Base-by-base conservation (phyloP, 2,888 invertebrate genomes). In the Polymixis lichenea region DNA sequence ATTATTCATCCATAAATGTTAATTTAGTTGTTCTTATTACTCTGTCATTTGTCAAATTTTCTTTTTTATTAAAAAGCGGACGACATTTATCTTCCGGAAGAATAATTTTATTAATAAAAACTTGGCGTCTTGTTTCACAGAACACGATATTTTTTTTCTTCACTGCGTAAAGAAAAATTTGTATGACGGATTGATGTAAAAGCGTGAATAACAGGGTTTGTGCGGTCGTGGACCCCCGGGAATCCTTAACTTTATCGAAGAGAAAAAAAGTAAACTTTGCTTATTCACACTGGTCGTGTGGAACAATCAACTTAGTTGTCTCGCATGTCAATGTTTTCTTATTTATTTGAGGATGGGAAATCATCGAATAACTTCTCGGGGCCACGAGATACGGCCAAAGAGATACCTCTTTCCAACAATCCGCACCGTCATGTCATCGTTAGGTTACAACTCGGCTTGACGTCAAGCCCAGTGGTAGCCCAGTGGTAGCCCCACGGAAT, bases 91-190 rank as follows among this genome's bases (percentile, higher is more conserved):
- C 15, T 62, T 69, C 71, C n/a, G 7, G 11, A 19, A 9, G 5
- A 53, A 73, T 73, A n/a, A 55, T 67, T 68, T 76, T n/a, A 49
- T 51, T 60, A 64, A 75, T 60, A 60, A 75, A 71, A 85, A 72
- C 43, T 72, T 71, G 51, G 60, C 77, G 64, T 69, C 58, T 38
- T 64, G 25, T 72, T 76, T 11, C 65, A 66, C n/a, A 58, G 49
- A 65, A 71, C 43, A 19, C 43, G n/a, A 64, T 73, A 53, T 72
- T 77, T 82, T 77, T 76, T 46, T 38, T 32, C 68, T 73, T 58
- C 28, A 62, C 38, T 67, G 58, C 22, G 64, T 55, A 9, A 46
- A 67, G n/a, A 73, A 49, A 53, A 49, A 61, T 19, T 22, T 76
- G 28, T 76, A 51, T 58, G 55, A 72, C 55, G 28, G 58, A 62